phyloP scores from a whole-genome alignment of 1,140 invertebrate species.

The Laupala kohalensis region DNA sequence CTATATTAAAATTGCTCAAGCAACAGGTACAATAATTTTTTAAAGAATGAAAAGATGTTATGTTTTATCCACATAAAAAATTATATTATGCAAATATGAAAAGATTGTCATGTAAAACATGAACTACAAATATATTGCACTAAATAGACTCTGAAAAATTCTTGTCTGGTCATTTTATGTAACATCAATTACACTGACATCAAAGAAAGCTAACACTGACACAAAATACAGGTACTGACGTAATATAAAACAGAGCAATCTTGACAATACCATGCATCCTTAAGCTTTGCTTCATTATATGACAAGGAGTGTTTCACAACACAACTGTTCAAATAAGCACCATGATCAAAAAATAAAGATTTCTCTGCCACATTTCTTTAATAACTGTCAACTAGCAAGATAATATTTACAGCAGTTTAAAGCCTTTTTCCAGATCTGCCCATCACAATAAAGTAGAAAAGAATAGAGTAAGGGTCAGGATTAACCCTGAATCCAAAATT shows the following conservation, averaged over 20 bases:
- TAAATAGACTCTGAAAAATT: background rate
- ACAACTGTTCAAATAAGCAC: background rate
- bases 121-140: background rate
- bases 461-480: background rate
- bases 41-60: too few species aligned
- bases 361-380: background rate
- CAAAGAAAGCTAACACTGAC: background rate
- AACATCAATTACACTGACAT: background rate
- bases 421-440: background rate
- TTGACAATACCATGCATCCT: background rate
- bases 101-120: background rate
- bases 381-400: background rate
- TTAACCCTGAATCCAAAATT: too few species aligned
- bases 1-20: background rate
- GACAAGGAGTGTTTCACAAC: background rate
- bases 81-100: background rate
- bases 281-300: background rate
- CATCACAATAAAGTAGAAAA: background rate
- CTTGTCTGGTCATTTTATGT: background rate
- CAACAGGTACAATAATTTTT: background rate
- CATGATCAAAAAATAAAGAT: background rate
- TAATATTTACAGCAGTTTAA: background rate
- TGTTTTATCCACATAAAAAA: background rate
- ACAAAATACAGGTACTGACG: background rate
- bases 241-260: background rate